These are phyloP conservation scores for Pentalonia nigronervosa DNA, from an alignment of 1,140 invertebrate species.

Conservation along the genomic window DNA sequence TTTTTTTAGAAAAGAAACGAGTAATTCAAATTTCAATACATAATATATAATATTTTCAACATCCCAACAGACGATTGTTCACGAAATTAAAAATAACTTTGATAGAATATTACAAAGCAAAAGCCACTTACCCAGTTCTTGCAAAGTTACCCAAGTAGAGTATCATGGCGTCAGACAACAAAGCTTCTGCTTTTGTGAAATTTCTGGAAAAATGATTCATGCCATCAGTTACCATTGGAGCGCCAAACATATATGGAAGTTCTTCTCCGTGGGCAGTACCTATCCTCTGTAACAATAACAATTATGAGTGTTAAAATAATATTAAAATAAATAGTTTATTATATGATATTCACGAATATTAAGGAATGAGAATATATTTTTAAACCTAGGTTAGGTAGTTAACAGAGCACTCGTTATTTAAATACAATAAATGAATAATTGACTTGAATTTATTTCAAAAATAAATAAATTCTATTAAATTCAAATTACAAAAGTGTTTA, in stretches of 20 bases:
- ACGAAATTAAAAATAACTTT: not conserved
- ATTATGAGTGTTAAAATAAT: not conserved
- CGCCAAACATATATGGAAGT: constrained; percentile 88
- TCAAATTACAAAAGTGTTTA: not conserved
- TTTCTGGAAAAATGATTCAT: constrained; percentile 80
- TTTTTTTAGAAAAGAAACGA: not conserved
- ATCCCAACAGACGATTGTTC: not conserved
- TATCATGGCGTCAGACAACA: constrained; percentile 85
- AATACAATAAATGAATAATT: not conserved
- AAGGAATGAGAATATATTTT: not conserved
- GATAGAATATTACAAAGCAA: not conserved
- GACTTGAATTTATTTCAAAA: not conserved
- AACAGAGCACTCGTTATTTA: not conserved
- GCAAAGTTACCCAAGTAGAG: constrained; percentile 89
- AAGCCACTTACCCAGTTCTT: constrained; percentile 81
- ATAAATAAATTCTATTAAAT: not conserved
- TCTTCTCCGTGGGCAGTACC: constrained; percentile 90
- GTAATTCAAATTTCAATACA: not conserved
- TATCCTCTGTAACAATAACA: constrained; percentile 70
- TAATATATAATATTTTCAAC: not conserved
- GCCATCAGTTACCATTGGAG: constrained; percentile 74
- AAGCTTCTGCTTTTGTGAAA: constrained; percentile 81
- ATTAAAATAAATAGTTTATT: not conserved
- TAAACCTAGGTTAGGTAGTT: not conserved
- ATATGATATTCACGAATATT: not conserved